Evolutionary conservation across 2,888 invertebrate species (phyloP).

Genomic region (Drosophila siamana): DNA sequence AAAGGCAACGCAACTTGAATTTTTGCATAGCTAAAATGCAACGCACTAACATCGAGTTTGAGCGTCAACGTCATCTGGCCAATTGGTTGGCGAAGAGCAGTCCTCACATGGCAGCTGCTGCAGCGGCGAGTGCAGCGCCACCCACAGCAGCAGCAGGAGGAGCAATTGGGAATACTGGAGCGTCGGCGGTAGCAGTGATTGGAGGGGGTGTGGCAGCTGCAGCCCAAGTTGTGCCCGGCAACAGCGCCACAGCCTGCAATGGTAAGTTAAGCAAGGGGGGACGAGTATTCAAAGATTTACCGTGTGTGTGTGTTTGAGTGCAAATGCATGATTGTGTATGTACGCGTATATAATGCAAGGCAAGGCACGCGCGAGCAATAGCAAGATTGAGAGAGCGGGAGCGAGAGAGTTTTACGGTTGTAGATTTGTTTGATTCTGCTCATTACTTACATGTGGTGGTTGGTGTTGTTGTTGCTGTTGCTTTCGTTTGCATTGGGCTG

Average conservation of each 20-base stretch:
- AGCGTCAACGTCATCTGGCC: conserved; percentile 85
- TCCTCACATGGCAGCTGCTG: conserved; percentile 85
- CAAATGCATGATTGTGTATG: background rate
- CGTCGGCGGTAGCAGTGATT: conserved; percentile 41
- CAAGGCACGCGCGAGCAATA: conserved; percentile 58
- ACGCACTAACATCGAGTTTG: conserved; percentile 85
- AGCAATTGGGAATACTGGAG: conserved; percentile 40
- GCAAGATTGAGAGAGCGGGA: conserved; percentile 23
- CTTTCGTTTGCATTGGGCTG: conserved; percentile 32
- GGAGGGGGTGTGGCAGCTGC: conserved; percentile 44
- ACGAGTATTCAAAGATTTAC: conserved; percentile 32
- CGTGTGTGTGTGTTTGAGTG: conserved; percentile 1
- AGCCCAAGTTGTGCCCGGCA: conserved; percentile 60
- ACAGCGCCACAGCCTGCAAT: conserved; percentile 73
- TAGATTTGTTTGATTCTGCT: conserved; percentile 42
- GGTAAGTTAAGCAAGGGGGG: conserved; percentile 65
- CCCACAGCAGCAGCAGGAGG: conserved; percentile 48
- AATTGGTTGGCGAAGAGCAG: conserved; percentile 86
- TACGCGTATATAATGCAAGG: conserved; percentile 8
- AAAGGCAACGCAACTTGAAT: background rate
- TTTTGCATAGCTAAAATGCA: conserved; percentile 81
- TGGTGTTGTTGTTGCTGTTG: conserved; percentile 32
- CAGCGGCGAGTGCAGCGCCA: conserved; percentile 63
- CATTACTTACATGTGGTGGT: conserved; percentile 29
- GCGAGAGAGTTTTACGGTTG: conserved; percentile 24